Percentiles rank a stretch among this genome's conserved stretches.
Conservation (phyloP, 2,113 vertebrate species). For the Cavia aperea region DNA sequence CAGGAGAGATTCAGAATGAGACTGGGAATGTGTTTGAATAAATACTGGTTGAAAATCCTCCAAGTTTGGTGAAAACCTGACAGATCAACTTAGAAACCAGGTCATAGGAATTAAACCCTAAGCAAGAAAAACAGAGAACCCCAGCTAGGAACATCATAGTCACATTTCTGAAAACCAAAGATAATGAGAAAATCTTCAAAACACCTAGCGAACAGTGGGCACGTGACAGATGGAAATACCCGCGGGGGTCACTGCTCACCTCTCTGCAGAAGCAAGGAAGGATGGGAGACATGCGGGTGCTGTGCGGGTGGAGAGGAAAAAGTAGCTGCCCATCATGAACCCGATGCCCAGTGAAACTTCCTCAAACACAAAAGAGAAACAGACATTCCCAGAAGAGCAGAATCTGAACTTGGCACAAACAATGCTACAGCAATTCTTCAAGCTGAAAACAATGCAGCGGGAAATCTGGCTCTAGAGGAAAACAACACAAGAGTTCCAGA, state of each 20-base stretch:
- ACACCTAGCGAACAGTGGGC: background rate
- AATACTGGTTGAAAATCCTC: background rate
- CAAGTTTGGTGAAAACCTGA: background rate
- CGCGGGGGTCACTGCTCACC: background rate
- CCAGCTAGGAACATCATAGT: background rate
- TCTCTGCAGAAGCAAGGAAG: background rate
- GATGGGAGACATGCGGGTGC: background rate
- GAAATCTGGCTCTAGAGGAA: background rate
- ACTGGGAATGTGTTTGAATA: background rate
- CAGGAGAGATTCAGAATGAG: background rate
- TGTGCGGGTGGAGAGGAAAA: background rate
- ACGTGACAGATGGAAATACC: background rate
- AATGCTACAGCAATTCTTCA: background rate
- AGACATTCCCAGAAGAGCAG: background rate
- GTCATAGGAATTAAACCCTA: background rate
- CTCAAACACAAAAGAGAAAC: background rate
- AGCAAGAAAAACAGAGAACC: background rate
- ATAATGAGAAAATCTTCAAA: background rate
- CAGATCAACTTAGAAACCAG: background rate
- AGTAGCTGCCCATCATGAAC: background rate
- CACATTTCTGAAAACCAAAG: background rate
- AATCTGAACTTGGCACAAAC: background rate
- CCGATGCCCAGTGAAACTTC: background rate
- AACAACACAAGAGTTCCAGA: background rate
- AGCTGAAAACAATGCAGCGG: background rate